A percentile compares a stretch with the other conserved stretches of the same genome.
Evolutionary conservation across 2,113 vertebrate species (phyloP).

Genomic region (Epinephelus moara): DNA sequence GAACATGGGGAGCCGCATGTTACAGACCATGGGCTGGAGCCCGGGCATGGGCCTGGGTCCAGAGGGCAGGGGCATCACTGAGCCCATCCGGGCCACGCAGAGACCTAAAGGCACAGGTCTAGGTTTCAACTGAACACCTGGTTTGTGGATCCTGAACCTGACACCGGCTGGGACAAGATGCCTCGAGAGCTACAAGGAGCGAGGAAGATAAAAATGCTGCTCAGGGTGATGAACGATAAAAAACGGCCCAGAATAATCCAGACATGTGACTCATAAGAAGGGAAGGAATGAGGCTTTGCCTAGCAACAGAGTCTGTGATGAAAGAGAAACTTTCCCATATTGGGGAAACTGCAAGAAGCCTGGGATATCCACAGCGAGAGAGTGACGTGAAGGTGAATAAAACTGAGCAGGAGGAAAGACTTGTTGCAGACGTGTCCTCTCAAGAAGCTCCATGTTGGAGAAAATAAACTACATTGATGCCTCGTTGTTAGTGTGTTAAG

Average conservation of each 20-base stretch:
- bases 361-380: conserved; percentile 15
- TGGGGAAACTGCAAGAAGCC: conserved; percentile 69
- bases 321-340: conserved; percentile 77
- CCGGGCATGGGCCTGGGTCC: conserved; percentile 94
- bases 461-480: conserved; percentile 44
- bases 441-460: conserved; percentile 66
- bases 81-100: conserved; percentile 92
- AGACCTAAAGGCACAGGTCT: conserved; percentile 95
- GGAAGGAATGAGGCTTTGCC: conserved; percentile 22
- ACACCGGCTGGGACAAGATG: not conserved
- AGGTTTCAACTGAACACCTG: conserved; percentile 91
- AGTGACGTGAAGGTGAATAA: not conserved
- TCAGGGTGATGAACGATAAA: conserved; percentile 34
- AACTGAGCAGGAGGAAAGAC: conserved; percentile 28
- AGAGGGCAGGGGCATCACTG: conserved; percentile 93
- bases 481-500: conserved; percentile 41
- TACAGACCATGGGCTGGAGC: conserved; percentile 97
- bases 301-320: conserved; percentile 33
- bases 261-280: conserved; percentile 25
- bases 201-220: conserved; percentile 41
- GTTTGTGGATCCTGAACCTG: conserved; percentile 21
- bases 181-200: conserved; percentile 11
- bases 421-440: conserved; percentile 23
- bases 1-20: conserved; percentile 95
- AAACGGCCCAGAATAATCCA: conserved; percentile 35